Evolutionary conservation across 2,888 invertebrate genomes (phyloP).

Genomic region (Nowickia ferox): DNA sequence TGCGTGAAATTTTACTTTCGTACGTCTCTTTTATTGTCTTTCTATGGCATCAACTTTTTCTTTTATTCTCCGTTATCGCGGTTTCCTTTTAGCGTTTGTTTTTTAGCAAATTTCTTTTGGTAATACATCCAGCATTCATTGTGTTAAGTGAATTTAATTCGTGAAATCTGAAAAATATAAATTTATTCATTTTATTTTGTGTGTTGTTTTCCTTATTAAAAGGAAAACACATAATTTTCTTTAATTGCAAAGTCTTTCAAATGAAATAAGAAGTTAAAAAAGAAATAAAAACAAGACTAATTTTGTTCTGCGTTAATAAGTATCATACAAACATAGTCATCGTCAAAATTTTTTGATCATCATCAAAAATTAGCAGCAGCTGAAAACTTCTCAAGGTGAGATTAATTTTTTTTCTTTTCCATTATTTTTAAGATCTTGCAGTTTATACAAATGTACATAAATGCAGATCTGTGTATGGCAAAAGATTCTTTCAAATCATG

Average conservation of each 20-base stretch:
- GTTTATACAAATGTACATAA: not conserved
- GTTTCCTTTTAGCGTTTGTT: constrained; percentile 34
- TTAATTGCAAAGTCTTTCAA: constrained; percentile 3
- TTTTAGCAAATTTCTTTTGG: constrained; percentile 8
- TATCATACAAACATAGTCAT: not conserved
- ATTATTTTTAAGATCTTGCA: constrained; percentile 14
- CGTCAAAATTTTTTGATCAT: constrained; percentile 33
- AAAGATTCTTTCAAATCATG: not conserved
- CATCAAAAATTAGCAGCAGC: constrained; percentile 52
- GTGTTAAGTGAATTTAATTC: constrained; percentile 12
- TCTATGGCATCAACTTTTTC: constrained; percentile 28
- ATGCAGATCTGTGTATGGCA: not conserved
- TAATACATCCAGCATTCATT: not conserved
- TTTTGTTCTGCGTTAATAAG: constrained; percentile 46
- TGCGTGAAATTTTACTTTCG: not conserved
- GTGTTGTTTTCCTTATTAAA: not conserved
- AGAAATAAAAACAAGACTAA: constrained; percentile 33
- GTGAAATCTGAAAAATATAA: constrained; percentile 24
- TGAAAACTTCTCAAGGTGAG: constrained; percentile 62
- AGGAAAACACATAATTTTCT: not conserved
- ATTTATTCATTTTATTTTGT: not conserved
- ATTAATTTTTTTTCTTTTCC: constrained; percentile 7
- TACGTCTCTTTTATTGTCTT: constrained; percentile 19
- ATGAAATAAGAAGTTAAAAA: constrained; percentile 17
- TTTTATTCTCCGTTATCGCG: constrained; percentile 35